phyloP scores from a whole-genome alignment of 2,797 vertebrate species.

The Labeo calbasu region DNA sequence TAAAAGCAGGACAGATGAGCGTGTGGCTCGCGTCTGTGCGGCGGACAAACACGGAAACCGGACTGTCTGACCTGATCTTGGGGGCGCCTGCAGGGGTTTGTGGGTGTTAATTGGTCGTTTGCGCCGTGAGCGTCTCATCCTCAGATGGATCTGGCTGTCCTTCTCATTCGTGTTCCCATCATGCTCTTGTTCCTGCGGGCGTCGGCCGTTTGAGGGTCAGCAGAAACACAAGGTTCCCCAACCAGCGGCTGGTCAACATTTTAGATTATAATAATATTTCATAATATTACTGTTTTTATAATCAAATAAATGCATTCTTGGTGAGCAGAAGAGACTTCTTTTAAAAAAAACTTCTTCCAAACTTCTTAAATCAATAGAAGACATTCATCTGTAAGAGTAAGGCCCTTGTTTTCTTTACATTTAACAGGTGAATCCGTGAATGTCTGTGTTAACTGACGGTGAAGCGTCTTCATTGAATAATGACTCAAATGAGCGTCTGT shows the following conservation, averaged over 20 bases:
- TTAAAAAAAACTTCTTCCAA: neutral
- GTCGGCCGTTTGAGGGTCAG: no score
- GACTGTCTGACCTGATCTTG: no score
- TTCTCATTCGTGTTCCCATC: neutral
- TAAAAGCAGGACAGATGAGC: no score
- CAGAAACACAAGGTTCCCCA: slow-evolving; percentile 42
- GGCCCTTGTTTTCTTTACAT: neutral
- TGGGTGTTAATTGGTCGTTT: no score
- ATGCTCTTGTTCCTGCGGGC: slow-evolving; percentile 27
- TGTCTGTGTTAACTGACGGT: neutral
- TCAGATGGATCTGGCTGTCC: no score
- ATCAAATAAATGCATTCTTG: neutral
- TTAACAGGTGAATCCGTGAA: neutral
- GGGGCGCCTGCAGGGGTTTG: no score
- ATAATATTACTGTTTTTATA: neutral
- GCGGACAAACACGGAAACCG: no score
- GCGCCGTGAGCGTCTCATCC: no score
- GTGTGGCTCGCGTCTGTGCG: no score
- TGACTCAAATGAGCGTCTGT: neutral
- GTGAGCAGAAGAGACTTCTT: neutral
- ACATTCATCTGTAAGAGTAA: neutral
- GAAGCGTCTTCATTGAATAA: neutral
- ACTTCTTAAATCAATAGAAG: neutral
- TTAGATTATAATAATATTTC: neutral
- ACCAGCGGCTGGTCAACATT: slow-evolving; percentile 27